A percentile compares a stretch with the other conserved stretches of the same genome.
phyloP scores from a whole-genome alignment of 2,113 vertebrate species.

The Colossoma macropomum region DNA sequence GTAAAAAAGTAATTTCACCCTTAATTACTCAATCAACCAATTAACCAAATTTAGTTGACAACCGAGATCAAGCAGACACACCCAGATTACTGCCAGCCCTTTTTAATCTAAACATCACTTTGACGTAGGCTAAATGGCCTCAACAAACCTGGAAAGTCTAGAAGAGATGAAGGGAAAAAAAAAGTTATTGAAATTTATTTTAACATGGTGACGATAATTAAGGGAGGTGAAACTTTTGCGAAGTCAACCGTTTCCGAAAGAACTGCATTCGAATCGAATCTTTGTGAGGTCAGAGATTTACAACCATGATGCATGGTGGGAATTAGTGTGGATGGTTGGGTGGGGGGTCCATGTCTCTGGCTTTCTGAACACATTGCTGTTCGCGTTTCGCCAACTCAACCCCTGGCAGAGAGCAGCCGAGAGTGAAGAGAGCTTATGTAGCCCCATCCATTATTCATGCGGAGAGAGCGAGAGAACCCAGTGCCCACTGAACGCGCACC shows the following conservation, averaged over 20 bases:
- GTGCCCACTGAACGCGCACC: slow-evolving; percentile 24
- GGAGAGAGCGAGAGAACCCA: slow-evolving; percentile 19
- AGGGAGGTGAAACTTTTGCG: too few relatives aligned
- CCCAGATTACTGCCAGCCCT: too few relatives aligned
- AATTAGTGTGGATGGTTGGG: background rate
- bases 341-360: background rate
- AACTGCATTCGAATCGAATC: background rate
- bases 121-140: too few relatives aligned
- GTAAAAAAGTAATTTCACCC: too few relatives aligned
- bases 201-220: too few relatives aligned
- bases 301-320: background rate
- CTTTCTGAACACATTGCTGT: slow-evolving; percentile 31
- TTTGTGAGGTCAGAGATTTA: background rate
- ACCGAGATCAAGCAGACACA: too few relatives aligned
- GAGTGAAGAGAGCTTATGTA: slow-evolving; percentile 47
- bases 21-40: too few relatives aligned
- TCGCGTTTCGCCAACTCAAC: slow-evolving; percentile 12
- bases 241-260: background rate
- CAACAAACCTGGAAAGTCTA: too few relatives aligned
- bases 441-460: slow-evolving; percentile 45
- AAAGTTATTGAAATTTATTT: too few relatives aligned
- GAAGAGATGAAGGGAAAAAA: too few relatives aligned
- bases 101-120: too few relatives aligned
- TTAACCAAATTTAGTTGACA: too few relatives aligned
- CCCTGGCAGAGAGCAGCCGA: slow-evolving; percentile 34